Conservation (phyloP, 2,113 vertebrate species). For the Corythaeola cristata region DNA sequence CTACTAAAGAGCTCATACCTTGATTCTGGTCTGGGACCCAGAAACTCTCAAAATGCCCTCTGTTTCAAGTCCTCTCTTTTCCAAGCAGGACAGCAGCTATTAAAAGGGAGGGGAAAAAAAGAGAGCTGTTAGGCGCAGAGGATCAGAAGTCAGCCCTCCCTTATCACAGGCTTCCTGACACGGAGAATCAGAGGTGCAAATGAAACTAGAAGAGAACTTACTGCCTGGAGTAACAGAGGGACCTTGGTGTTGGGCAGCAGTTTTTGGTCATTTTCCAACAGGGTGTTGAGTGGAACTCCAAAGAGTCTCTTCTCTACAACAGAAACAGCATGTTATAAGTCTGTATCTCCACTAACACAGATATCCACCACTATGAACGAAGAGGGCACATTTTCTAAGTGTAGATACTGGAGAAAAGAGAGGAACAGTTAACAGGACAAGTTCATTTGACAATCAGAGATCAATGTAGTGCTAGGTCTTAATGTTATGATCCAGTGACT, state of each 20-base stretch:
- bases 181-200: not conserved
- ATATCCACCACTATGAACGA: not conserved
- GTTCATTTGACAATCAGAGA: not conserved
- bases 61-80: slow-evolving; percentile 86
- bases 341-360: not conserved
- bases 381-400: not conserved
- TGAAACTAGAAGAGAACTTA: slow-evolving; percentile 55
- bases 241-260: slow-evolving; percentile 75
- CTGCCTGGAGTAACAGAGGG: slow-evolving; percentile 85
- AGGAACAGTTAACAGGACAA: not conserved
- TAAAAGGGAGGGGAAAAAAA: not conserved
- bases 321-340: not conserved
- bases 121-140: not conserved
- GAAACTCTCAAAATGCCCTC: slow-evolving; percentile 91
- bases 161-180: not conserved
- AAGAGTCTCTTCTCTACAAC: slow-evolving; percentile 84
- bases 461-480: not conserved
- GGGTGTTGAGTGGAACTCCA: slow-evolving; percentile 80
- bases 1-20: slow-evolving; percentile 71
- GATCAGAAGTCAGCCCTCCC: not conserved
- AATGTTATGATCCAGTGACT: not conserved
- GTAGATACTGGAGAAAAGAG: not conserved
- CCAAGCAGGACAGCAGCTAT: slow-evolving; percentile 88
- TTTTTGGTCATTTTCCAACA: slow-evolving; percentile 88
- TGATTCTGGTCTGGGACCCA: slow-evolving; percentile 89